Base-by-base conservation (phyloP, 2,888 invertebrate genomes). In the Fabriciana adippe region DNA sequence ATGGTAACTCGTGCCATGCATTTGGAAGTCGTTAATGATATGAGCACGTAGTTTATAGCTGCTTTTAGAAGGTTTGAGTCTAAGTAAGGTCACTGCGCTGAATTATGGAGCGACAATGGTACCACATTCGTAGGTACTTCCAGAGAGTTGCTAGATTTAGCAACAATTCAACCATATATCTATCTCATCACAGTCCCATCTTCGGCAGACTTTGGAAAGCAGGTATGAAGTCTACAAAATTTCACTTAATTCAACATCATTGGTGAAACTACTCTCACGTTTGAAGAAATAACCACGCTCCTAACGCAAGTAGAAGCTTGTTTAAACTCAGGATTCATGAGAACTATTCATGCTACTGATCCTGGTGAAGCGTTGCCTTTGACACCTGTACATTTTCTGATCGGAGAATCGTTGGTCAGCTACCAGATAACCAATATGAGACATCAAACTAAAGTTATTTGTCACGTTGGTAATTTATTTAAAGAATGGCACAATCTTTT, bases 21-120 rank as follows among this genome's bases (percentile, higher is more conserved):
- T 18, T 14, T 76, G 1, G 75, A 74, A 35, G 60, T 64, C 6
- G 73, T 74, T 3, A 66, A 60, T 15, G 74, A 73, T 35, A 13
- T 75, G 54, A 73, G 69, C 5, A 16, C 69, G 2, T 18, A 71
- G 51, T 78, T 75, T 56, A 48, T 75, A 53, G 72, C 72, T 1
- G 76, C 74, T 0, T 75, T 74, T 48, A 72, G 68, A 26, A 62
- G 76, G 0, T 76, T 78, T 59, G 67, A 71, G 0, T 54, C 76
- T 1, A 54, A 76, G 15, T 66, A 76, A 56, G 77, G 76, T n/a
- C 69, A 67, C 31, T 72, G 71, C 26, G 54, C 26, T 8, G 71
- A 76, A 0, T 2, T 76, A 1, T 75, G 71, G 69, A 78, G 76
- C 48, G 76, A 79, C 55, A 77, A 79, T 50, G 75, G 72, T 2